A percentile compares a stretch with the other conserved stretches of the same genome.
phyloP scores from a whole-genome alignment of 2,113 vertebrate genomes.

The Vulpes ferrilata region DNA sequence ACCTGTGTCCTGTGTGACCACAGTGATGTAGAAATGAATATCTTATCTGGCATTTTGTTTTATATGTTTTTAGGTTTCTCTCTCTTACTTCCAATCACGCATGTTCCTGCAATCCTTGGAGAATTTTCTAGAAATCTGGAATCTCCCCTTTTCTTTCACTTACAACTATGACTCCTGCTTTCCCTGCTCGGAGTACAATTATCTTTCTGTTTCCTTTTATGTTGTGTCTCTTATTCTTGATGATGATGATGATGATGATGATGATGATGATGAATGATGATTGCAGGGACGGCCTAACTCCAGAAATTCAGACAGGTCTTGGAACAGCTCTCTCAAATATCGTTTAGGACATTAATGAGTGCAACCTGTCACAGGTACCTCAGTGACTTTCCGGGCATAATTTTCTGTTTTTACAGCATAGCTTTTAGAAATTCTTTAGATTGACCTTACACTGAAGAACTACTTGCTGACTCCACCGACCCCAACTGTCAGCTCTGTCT shows the following conservation, averaged over 20 bases:
- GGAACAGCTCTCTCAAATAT: neutral
- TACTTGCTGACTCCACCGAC: neutral
- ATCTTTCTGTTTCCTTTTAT: neutral
- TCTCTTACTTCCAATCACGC: rapidly evolving
- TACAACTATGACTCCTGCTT: neutral
- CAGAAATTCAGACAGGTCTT: neutral
- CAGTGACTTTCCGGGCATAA: neutral
- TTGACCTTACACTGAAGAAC: neutral
- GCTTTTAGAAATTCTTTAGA: neutral
- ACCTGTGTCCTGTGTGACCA: neutral
- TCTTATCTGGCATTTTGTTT: neutral
- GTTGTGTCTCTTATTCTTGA: neutral
- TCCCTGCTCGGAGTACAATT: neutral
- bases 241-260: neutral
- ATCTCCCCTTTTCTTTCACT: neutral
- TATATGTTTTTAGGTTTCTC: neutral
- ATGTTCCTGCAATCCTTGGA: neutral
- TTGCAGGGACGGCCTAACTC: neutral
- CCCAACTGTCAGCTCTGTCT: rapidly evolving
- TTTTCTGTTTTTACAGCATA: neutral
- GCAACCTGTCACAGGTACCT: neutral
- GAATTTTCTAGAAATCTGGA: neutral
- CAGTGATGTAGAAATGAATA: neutral
- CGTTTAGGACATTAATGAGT: neutral
- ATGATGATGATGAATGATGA: too few species aligned